These are phyloP conservation scores for Palloptera scutellata DNA, from an alignment of 2,888 invertebrate genomes.

Conservation along the genomic window DNA sequence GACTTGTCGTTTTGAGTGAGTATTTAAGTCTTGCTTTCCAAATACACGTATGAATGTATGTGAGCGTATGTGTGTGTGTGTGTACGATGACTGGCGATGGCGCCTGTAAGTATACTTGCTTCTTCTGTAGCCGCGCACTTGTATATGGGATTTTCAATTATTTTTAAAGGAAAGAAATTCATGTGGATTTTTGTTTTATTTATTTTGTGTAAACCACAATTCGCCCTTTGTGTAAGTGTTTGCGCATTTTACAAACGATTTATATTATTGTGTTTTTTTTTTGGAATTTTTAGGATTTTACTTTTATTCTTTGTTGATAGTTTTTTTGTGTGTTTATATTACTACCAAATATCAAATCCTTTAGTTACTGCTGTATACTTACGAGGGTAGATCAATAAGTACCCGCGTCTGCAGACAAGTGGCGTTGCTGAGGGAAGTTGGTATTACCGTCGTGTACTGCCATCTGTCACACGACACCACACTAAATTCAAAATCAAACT, in stretches of 20 bases:
- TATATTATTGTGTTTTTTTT: neutral
- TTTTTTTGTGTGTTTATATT: neutral
- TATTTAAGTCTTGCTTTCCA: neutral
- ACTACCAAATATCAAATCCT: neutral
- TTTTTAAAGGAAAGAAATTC: constrained; percentile 2
- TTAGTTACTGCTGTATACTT: too few species aligned
- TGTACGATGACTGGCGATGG: constrained; percentile 1
- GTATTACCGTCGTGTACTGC: too few species aligned
- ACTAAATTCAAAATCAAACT: too few species aligned
- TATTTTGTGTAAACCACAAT: neutral
- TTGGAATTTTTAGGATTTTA: neutral
- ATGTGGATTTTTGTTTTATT: constrained; percentile 7
- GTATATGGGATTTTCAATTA: constrained; percentile 5
- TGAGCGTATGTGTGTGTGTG: constrained; percentile 11
- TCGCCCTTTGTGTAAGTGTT: neutral
- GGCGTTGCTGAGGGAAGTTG: too few species aligned
- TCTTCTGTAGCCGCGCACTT: neutral
- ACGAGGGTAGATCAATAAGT: too few species aligned
- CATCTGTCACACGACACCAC: too few species aligned
- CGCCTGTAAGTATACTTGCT: constrained; percentile 26
- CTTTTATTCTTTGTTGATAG: neutral
- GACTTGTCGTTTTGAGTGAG: too few species aligned
- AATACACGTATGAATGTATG: constrained; percentile 2
- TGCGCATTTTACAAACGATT: neutral
- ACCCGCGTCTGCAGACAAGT: too few species aligned